These are phyloP conservation scores for Gandaritis pyraliata DNA, from an alignment of 2,888 invertebrate species.

Conservation along the genomic window DNA sequence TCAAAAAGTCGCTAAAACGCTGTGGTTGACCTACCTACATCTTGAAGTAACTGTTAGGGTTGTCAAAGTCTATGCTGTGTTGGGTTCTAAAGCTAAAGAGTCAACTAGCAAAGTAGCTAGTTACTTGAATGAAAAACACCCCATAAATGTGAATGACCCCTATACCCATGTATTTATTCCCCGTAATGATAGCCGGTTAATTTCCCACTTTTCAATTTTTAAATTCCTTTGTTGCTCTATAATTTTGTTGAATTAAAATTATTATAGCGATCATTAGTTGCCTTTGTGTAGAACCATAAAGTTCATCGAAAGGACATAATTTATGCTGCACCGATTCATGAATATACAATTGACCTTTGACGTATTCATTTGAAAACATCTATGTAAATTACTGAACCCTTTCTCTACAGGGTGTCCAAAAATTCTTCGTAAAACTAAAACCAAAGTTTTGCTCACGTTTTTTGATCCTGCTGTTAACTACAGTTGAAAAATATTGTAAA, in stretches of 20 bases:
- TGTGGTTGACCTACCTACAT: too few species aligned
- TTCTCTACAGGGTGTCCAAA: not conserved
- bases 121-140: not conserved
- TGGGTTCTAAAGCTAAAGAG: too few species aligned
- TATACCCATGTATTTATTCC: not conserved
- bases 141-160: not conserved
- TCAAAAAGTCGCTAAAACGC: too few species aligned
- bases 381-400: constrained; percentile 15
- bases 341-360: constrained; percentile 40
- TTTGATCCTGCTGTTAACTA: too few species aligned
- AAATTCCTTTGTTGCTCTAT: constrained; percentile 27
- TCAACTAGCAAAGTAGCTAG: too few species aligned
- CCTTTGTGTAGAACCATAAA: constrained; percentile 52
- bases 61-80: too few species aligned
- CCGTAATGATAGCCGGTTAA: not conserved
- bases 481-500: too few species aligned
- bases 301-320: constrained; percentile 52
- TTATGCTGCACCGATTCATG: constrained; percentile 51
- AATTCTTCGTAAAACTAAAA: too few species aligned
- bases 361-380: constrained; percentile 31
- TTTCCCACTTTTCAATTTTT: constrained; percentile 24
- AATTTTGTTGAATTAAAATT: constrained; percentile 48
- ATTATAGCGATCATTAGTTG: constrained; percentile 49
- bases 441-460: too few species aligned
- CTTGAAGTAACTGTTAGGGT: too few species aligned